Percentiles rank a stretch among this genome's conserved stretches.
These are phyloP conservation scores for Naso thynnoides DNA, from an alignment of 2,797 vertebrate species.

Conservation along the genomic window DNA sequence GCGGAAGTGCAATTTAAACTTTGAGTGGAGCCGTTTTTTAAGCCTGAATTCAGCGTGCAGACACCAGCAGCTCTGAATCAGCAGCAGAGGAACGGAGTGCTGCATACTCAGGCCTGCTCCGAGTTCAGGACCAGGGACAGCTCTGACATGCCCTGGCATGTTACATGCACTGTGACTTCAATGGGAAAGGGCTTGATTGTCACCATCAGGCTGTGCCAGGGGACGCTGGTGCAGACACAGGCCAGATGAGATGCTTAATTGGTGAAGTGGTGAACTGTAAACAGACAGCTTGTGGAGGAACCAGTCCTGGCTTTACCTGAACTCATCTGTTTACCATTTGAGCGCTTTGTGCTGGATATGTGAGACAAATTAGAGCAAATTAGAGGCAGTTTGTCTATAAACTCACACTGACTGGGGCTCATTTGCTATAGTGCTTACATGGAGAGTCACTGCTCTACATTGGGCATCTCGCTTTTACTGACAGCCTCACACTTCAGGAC, in stretches of 20 bases:
- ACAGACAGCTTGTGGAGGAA: slow-evolving; percentile 55
- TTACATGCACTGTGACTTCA: slow-evolving; percentile 17
- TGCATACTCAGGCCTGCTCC: slow-evolving; percentile 33
- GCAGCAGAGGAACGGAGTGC: slow-evolving; percentile 5
- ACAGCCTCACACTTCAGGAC: not conserved
- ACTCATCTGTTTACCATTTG: slow-evolving; percentile 42
- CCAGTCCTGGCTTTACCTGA: slow-evolving; percentile 30
- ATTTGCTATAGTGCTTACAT: not conserved
- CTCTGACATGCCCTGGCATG: slow-evolving; percentile 51
- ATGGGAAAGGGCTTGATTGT: slow-evolving; percentile 46
- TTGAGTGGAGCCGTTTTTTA: not conserved
- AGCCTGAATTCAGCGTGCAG: slow-evolving; percentile 1
- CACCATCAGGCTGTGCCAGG: slow-evolving; percentile 52
- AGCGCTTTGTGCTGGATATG: slow-evolving; percentile 20
- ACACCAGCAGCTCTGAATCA: slow-evolving; percentile 6
- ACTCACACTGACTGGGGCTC: slow-evolving; percentile 4
- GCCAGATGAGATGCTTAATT: slow-evolving; percentile 61
- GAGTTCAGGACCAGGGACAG: slow-evolving; percentile 84
- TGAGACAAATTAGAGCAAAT: slow-evolving; percentile 1
- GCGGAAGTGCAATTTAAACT: not conserved
- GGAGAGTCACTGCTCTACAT: not conserved
- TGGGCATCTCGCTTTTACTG: not conserved
- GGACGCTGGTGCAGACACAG: slow-evolving; percentile 50
- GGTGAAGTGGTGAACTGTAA: slow-evolving; percentile 67
- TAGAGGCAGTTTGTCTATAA: not conserved